Percentiles rank a stretch among this genome's conserved stretches.
These are phyloP conservation scores for Andinoacara biseriatus DNA, from an alignment of 2,113 vertebrate species.

Conservation along the genomic window DNA sequence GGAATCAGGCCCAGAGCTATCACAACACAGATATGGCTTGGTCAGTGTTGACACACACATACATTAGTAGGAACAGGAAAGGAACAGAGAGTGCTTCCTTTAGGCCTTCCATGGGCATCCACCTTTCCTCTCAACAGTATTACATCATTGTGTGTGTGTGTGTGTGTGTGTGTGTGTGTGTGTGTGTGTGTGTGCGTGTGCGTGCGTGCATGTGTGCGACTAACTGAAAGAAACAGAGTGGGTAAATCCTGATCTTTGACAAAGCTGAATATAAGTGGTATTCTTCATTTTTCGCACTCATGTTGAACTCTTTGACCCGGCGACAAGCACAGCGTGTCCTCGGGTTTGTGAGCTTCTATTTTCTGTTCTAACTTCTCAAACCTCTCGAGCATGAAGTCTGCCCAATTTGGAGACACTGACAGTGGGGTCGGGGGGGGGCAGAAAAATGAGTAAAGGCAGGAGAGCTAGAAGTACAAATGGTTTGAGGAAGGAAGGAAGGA, in stretches of 20 bases:
- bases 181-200: not conserved
- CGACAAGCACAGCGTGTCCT: not conserved
- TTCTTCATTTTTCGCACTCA: not conserved
- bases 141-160: slow-evolving; percentile 16
- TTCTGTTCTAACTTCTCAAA: slow-evolving; percentile 24
- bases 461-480: slow-evolving; percentile 16
- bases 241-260: not conserved
- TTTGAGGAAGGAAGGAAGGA: slow-evolving; percentile 62
- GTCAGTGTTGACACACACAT: slow-evolving; percentile 39
- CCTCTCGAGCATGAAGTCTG: slow-evolving; percentile 20
- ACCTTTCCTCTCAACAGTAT: slow-evolving; percentile 65
- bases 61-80: slow-evolving; percentile 62
- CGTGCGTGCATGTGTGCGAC: not conserved
- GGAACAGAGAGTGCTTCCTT: slow-evolving; percentile 74
- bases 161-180: not conserved
- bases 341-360: slow-evolving; percentile 6
- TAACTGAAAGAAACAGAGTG: not conserved
- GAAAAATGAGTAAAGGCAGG: slow-evolving; percentile 10
- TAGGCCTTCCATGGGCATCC: slow-evolving; percentile 57
- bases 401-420: slow-evolving; percentile 16
- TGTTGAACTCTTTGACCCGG: slow-evolving; percentile 4
- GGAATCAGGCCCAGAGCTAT: slow-evolving; percentile 63
- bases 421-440: not conserved
- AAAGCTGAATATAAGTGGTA: not conserved
- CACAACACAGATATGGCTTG: slow-evolving; percentile 65